Percentiles rank a stretch among this genome's conserved stretches.
Conservation (phyloP, 2,888 invertebrate genomes). For the Himalopsyche anomala region DNA sequence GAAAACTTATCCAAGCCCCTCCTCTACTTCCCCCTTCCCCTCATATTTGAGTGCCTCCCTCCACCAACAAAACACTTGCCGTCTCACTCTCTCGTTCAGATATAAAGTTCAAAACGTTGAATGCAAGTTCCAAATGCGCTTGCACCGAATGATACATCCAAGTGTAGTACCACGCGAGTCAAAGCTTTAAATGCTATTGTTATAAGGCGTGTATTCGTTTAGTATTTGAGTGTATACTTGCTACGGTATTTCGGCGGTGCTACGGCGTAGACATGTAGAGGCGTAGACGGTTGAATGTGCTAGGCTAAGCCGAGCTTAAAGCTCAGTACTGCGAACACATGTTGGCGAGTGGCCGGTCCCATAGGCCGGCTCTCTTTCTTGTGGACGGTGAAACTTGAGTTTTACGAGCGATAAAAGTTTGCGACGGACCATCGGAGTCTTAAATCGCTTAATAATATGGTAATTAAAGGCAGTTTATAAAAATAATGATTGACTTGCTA, state of each 20-base stretch:
- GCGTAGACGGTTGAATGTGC: slow-evolving; percentile 59
- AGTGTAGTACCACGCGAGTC: not conserved
- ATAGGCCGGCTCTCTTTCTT: slow-evolving; percentile 39
- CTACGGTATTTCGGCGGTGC: slow-evolving; percentile 23
- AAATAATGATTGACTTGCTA: slow-evolving; percentile 2
- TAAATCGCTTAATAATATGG: slow-evolving; percentile 39
- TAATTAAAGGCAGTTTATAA: slow-evolving; percentile 46
- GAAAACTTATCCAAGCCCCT: slow-evolving; percentile 54
- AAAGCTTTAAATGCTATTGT: not conserved
- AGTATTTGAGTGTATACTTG: slow-evolving; percentile 3
- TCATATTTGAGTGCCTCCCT: slow-evolving; percentile 51
- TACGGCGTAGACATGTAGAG: slow-evolving; percentile 58
- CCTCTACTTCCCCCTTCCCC: slow-evolving; percentile 37
- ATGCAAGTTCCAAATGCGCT: slow-evolving; percentile 61
- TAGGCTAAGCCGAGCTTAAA: slow-evolving; percentile 61
- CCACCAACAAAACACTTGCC: slow-evolving; percentile 51
- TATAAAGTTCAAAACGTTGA: slow-evolving; percentile 61
- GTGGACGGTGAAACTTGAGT: slow-evolving; percentile 36
- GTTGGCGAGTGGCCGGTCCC: slow-evolving; percentile 60
- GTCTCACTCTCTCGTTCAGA: slow-evolving; percentile 55
- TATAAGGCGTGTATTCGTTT: slow-evolving; percentile 27
- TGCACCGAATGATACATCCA: slow-evolving; percentile 55
- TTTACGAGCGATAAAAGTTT: slow-evolving; percentile 50
- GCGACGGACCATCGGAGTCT: slow-evolving; percentile 27
- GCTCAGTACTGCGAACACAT: slow-evolving; percentile 64